Evolutionary conservation across 1,140 invertebrate species (phyloP).

Genomic region (Atopsyche davidsoni): DNA sequence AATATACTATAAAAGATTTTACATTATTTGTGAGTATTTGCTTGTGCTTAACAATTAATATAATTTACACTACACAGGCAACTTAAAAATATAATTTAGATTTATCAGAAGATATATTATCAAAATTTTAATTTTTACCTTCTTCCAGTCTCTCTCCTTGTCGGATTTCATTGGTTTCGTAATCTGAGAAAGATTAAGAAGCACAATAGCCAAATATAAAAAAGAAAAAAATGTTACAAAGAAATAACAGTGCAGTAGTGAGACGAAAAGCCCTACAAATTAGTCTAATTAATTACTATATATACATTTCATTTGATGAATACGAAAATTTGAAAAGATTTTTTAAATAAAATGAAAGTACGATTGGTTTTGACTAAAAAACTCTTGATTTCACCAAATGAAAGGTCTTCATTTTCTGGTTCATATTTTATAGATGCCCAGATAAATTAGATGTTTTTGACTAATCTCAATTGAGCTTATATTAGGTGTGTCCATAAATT

Average conservation of each 20-base stretch:
- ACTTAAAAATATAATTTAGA: background rate
- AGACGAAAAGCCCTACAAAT: background rate
- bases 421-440: too few relatives aligned
- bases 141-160: conserved; percentile 17
- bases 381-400: background rate
- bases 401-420: too few relatives aligned
- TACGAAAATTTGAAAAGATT: background rate
- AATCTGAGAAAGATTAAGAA: conserved; percentile 26
- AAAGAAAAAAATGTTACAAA: conserved; percentile 14
- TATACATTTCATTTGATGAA: background rate
- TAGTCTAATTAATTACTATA: background rate
- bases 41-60: too few relatives aligned
- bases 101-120: background rate
- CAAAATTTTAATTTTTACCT: conserved; percentile 20
- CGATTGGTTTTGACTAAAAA: background rate
- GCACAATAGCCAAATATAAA: conserved; percentile 17
- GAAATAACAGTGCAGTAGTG: background rate
- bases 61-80: too few relatives aligned
- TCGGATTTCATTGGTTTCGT: conserved; percentile 24
- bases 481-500: too few relatives aligned
- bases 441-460: too few relatives aligned
- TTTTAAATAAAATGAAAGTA: background rate
- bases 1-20: too few relatives aligned
- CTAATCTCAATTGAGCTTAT: too few relatives aligned
- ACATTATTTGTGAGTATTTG: too few relatives aligned